phyloP scores from a whole-genome alignment of 2,888 invertebrate species.

The Bruchidius siliquastri region DNA sequence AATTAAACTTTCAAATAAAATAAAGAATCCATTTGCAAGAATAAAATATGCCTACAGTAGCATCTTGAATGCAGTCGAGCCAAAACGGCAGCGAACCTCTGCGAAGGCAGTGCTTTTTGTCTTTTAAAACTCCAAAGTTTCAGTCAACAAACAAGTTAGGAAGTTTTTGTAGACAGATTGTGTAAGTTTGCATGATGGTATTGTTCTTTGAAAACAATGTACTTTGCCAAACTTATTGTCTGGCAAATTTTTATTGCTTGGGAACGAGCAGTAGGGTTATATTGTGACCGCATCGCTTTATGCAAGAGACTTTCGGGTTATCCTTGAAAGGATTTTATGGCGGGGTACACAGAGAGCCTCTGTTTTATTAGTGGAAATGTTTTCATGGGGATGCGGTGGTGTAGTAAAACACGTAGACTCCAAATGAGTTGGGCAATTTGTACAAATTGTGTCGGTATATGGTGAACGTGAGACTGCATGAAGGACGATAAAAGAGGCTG shows the following conservation, averaged over 20 bases:
- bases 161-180: slow-evolving; percentile 39
- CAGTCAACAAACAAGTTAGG: slow-evolving; percentile 35
- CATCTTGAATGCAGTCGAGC: not conserved
- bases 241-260: slow-evolving; percentile 37
- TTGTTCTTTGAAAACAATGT: slow-evolving; percentile 39
- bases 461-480: not conserved
- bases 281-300: not conserved
- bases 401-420: not conserved
- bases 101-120: slow-evolving; percentile 25
- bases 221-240: slow-evolving; percentile 36
- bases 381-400: not conserved
- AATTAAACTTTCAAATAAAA: not conserved
- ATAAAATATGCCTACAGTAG: not conserved
- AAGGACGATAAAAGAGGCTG: not conserved
- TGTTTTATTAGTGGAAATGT: not conserved
- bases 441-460: not conserved
- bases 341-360: not conserved
- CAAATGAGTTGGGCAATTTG: not conserved
- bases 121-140: slow-evolving; percentile 27
- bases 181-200: slow-evolving; percentile 38
- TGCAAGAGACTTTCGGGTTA: not conserved
- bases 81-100: not conserved
- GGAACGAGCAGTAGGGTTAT: slow-evolving; percentile 16
- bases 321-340: not conserved
- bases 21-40: not conserved